Percentiles rank a stretch among this genome's conserved stretches.
These are phyloP conservation scores for Philereme vetulata DNA, from an alignment of 2,888 invertebrate genomes.

Conservation along the genomic window DNA sequence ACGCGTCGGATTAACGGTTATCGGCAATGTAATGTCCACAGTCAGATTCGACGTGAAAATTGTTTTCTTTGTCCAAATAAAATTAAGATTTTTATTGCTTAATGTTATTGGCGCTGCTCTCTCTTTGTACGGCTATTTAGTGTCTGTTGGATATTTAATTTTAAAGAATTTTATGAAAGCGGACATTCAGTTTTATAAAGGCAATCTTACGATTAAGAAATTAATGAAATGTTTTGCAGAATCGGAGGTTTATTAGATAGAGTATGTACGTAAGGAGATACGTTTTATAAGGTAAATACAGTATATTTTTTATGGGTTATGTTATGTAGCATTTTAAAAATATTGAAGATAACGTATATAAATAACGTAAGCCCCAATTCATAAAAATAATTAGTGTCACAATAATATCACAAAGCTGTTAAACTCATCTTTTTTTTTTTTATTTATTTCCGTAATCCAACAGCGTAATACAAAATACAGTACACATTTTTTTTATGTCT, in stretches of 20 bases:
- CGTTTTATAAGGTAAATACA: constrained; percentile 14
- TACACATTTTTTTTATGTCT: too few species aligned
- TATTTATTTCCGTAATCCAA: too few species aligned
- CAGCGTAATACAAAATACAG: too few species aligned
- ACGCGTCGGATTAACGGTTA: constrained; percentile 75
- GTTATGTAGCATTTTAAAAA: neutral
- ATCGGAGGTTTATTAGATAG: constrained; percentile 20
- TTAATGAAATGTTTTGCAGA: constrained; percentile 37
- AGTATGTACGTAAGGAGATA: constrained; percentile 14
- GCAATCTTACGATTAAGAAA: constrained; percentile 38
- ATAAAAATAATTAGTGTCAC: too few species aligned
- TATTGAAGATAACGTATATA: too few species aligned
- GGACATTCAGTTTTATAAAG: constrained; percentile 36
- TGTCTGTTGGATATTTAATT: constrained; percentile 38
- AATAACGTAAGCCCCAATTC: too few species aligned
- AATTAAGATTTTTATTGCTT: constrained; percentile 60
- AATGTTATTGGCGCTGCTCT: constrained; percentile 44
- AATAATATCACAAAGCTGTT: too few species aligned
- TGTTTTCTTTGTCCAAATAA: constrained; percentile 68
- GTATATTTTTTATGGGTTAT: constrained; percentile 5
- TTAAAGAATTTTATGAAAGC: constrained; percentile 37
- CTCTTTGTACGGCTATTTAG: constrained; percentile 40
- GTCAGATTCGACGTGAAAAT: constrained; percentile 63
- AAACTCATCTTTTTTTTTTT: too few species aligned
- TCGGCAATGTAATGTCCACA: constrained; percentile 73